A percentile compares a stretch with the other conserved stretches of the same genome.
Conservation (phyloP, 2,797 vertebrate species). For the Enteromius paludinosus region DNA sequence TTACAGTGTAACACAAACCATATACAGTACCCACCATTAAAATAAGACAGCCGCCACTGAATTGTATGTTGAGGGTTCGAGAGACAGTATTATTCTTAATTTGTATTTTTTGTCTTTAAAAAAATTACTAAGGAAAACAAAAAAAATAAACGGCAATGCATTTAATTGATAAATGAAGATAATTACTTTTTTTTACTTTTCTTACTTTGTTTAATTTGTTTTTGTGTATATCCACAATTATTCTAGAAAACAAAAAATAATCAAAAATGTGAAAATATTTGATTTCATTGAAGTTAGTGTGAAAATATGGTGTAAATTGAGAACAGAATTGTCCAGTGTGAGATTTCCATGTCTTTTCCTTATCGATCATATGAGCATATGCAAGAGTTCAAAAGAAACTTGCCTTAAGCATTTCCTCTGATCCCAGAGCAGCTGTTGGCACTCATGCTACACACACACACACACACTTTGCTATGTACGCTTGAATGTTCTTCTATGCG, state of each 20-base stretch:
- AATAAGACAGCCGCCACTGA: not conserved
- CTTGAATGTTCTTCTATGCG: slow-evolving; percentile 77
- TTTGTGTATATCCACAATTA: not conserved
- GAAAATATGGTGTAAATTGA: slow-evolving; percentile 30
- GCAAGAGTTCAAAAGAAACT: slow-evolving; percentile 45
- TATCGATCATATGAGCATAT: slow-evolving; percentile 39
- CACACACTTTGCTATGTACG: slow-evolving; percentile 69
- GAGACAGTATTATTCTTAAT: not conserved
- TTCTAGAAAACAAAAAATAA: not conserved
- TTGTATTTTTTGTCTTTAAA: not conserved
- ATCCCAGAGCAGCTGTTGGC: slow-evolving; percentile 43
- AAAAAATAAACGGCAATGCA: not conserved
- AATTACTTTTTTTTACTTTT: not conserved
- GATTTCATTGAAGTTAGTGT: not conserved
- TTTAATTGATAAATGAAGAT: not conserved
- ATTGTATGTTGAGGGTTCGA: not conserved
- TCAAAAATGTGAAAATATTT: not conserved
- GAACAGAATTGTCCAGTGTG: slow-evolving; percentile 21
- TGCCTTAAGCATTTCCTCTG: slow-evolving; percentile 49
- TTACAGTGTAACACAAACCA: slow-evolving; percentile 33
- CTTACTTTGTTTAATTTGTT: not conserved
- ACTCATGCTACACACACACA: slow-evolving; percentile 35
- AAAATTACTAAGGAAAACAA: not conserved
- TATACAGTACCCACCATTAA: not conserved
- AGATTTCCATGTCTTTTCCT: slow-evolving; percentile 7